phyloP scores from a whole-genome alignment of 2,797 vertebrate genomes.

The Champsocephalus esox region DNA sequence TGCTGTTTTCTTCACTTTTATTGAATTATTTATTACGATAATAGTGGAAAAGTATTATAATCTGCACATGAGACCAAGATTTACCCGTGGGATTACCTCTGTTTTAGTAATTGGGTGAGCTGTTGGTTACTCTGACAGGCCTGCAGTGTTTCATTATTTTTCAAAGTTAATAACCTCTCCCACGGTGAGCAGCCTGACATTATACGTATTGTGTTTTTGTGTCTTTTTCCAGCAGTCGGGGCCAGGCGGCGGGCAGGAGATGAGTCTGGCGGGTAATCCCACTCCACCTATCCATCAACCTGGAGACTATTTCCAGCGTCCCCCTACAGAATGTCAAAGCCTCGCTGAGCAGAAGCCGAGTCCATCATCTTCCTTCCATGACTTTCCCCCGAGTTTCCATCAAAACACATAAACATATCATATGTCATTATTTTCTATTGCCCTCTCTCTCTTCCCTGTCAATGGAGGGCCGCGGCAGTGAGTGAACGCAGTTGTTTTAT shows the following conservation, averaged over 20 bases:
- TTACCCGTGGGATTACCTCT: not conserved
- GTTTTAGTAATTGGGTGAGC: constrained; percentile 14
- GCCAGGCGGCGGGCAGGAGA: constrained; percentile 64
- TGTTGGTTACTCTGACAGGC: constrained; percentile 22
- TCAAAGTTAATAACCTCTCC: constrained; percentile 54
- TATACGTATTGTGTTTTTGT: constrained; percentile 50
- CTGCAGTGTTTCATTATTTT: constrained; percentile 34
- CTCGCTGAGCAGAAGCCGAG: constrained; percentile 76
- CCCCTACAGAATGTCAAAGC: constrained; percentile 76
- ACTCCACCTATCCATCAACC: constrained; percentile 81
- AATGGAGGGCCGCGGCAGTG: constrained; percentile 37
- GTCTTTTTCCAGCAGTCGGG: constrained; percentile 63
- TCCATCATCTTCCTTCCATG: constrained; percentile 75
- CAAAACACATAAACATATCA: constrained; percentile 76
- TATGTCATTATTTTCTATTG: constrained; percentile 66
- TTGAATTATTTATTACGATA: not conserved
- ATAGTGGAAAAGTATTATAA: not conserved
- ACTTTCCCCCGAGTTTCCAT: constrained; percentile 70
- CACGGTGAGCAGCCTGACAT: constrained; percentile 41
- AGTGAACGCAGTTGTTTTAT: constrained; percentile 51
- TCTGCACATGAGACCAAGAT: not conserved
- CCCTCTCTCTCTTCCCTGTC: constrained; percentile 37
- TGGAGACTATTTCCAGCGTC: constrained; percentile 76
- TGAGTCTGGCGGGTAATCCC: constrained; percentile 79
- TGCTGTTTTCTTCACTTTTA: not conserved